phyloP scores from a whole-genome alignment of 2,797 vertebrate species.

The Avahi laniger region DNA sequence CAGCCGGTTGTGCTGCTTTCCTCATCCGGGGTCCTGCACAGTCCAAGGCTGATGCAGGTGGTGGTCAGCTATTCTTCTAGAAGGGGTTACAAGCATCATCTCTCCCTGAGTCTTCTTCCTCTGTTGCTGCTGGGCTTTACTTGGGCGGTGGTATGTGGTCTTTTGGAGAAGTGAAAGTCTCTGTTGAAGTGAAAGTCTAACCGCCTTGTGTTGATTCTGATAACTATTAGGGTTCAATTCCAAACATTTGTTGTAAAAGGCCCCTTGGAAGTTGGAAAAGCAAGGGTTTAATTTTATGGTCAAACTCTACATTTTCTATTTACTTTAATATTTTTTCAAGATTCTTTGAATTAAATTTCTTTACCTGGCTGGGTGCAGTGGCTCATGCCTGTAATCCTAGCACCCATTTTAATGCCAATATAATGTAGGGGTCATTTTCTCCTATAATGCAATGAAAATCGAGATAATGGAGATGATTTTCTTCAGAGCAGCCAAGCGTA shows the following conservation, averaged over 20 bases:
- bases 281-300: background rate
- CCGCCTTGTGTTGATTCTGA: accelerated
- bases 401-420: background rate
- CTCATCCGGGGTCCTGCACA: accelerated
- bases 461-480: background rate
- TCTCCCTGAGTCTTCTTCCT: background rate
- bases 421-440: background rate
- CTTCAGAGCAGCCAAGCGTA: background rate
- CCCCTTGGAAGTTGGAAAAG: background rate
- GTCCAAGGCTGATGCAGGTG: background rate
- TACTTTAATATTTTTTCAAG: background rate
- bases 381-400: too few species aligned
- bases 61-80: background rate
- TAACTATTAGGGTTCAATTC: background rate
- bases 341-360: background rate
- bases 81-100: too few species aligned
- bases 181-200: background rate
- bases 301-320: background rate
- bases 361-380: background rate
- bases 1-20: background rate
- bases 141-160: background rate
- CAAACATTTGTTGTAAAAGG: background rate
- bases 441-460: background rate
- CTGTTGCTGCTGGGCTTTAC: background rate
- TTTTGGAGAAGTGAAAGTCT: background rate